Conservation (phyloP, 2,888 invertebrate species). For the Rotaria sp. region DNA sequence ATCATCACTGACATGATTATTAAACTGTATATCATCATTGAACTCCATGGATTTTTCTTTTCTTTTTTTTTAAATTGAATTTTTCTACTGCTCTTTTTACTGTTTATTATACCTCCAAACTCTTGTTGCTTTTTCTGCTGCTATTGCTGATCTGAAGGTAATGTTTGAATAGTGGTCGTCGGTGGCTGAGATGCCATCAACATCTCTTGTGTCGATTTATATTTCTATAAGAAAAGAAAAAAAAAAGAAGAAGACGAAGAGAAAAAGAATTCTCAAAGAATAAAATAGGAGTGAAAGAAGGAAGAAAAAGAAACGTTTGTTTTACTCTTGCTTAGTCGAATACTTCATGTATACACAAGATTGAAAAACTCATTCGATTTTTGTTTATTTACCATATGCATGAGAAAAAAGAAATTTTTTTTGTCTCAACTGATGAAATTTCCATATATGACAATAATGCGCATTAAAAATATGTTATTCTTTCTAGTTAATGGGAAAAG, state of each 20-base stretch:
- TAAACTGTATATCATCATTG: background rate
- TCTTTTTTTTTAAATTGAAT: background rate
- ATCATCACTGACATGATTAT: background rate
- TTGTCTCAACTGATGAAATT: background rate
- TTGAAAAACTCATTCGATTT: slow-evolving; percentile 2
- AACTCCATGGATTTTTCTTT: background rate
- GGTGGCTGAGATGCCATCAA: slow-evolving; percentile 12
- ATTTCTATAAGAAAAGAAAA: background rate
- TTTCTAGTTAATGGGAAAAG: too few relatives aligned
- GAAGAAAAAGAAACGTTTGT: slow-evolving; percentile 7
- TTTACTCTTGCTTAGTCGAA: background rate
- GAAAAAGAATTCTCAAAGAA: background rate
- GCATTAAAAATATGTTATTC: too few relatives aligned
- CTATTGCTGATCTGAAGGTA: slow-evolving; percentile 10
- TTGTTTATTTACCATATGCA: background rate
- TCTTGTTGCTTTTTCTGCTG: background rate
- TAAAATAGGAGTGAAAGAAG: background rate
- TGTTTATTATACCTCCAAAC: background rate
- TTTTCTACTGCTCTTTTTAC: background rate
- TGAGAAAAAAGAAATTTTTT: background rate
- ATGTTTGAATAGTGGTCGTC: slow-evolving; percentile 15
- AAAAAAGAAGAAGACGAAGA: background rate
- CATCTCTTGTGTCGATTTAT: slow-evolving; percentile 14
- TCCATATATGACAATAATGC: too few relatives aligned
- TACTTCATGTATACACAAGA: background rate